These are phyloP conservation scores for Papilio glaucus DNA, from an alignment of 1,140 invertebrate genomes.

Conservation along the genomic window DNA sequence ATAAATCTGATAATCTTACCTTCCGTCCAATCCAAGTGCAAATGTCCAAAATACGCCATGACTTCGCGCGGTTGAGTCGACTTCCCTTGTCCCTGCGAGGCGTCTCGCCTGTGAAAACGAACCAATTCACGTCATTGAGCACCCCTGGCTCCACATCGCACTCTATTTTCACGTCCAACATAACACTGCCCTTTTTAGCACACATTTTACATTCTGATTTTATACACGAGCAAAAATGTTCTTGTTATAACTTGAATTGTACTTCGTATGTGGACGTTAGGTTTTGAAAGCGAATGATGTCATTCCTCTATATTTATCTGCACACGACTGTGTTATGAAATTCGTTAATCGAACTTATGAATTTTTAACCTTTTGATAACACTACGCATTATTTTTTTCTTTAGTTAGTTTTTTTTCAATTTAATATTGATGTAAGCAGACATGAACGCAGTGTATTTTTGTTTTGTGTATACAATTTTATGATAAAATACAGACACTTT, in stretches of 20 bases:
- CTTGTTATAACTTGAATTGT: slow-evolving; percentile 12
- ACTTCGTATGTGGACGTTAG: slow-evolving; percentile 50
- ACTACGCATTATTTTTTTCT: slow-evolving; percentile 20
- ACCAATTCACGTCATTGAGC: slow-evolving; percentile 65
- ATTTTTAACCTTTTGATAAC: slow-evolving; percentile 38
- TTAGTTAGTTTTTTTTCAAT: too few relatives aligned
- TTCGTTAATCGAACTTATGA: not conserved
- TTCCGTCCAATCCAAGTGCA: slow-evolving; percentile 76
- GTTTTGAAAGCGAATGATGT: slow-evolving; percentile 62
- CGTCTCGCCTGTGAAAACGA: slow-evolving; percentile 65
- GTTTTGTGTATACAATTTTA: too few relatives aligned
- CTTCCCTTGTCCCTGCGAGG: slow-evolving; percentile 61
- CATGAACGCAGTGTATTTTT: too few relatives aligned
- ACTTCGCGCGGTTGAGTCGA: slow-evolving; percentile 55
- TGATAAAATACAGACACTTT: too few relatives aligned
- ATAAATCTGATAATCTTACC: slow-evolving; percentile 50
- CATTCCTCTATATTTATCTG: slow-evolving; percentile 57
- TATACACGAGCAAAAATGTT: not conserved
- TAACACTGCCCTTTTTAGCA: slow-evolving; percentile 47
- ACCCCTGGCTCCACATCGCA: slow-evolving; percentile 51
- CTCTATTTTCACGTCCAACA: slow-evolving; percentile 61
- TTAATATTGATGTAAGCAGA: too few relatives aligned
- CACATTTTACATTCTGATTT: slow-evolving; percentile 44
- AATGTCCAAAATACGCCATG: slow-evolving; percentile 67
- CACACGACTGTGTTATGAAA: slow-evolving; percentile 39